A percentile compares a stretch with the other conserved stretches of the same genome.
Conservation (phyloP, 2,888 invertebrate genomes). For the Parochlus steinenii region DNA sequence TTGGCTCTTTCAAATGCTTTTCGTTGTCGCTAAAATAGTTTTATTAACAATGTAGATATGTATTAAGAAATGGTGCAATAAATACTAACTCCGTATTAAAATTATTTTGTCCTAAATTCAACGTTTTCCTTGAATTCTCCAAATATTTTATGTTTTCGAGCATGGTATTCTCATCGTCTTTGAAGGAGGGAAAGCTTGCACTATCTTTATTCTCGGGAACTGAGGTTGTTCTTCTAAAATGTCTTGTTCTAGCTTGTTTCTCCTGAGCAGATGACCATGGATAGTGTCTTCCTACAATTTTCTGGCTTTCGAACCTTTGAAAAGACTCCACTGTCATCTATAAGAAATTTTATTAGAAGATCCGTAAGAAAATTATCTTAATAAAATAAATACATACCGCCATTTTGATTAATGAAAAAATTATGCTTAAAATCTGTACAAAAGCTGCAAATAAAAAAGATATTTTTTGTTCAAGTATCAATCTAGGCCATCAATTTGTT, state of each 20-base stretch:
- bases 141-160: no score
- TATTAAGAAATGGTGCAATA: no score
- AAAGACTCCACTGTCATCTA: conserved; percentile 52
- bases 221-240: conserved; percentile 13
- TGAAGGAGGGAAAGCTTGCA: background rate
- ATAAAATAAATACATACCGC: no score
- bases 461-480: conserved; percentile 1
- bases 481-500: background rate
- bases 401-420: conserved; percentile 49
- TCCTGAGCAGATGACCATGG: conserved; percentile 47
- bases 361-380: no score
- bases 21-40: background rate
- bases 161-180: background rate
- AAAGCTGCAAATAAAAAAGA: conserved; percentile 34
- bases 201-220: background rate
- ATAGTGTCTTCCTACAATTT: conserved; percentile 49
- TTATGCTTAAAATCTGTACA: conserved; percentile 46
- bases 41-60: no score
- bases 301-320: conserved; percentile 64
- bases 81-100: conserved; percentile 13
- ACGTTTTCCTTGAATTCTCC: conserved; percentile 9
- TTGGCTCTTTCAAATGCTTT: conserved; percentile 2
- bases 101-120: conserved; percentile 13
- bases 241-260: conserved; percentile 18
- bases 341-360: no score